Conservation (phyloP, 2,888 invertebrate genomes). For the Magallana nippona region DNA sequence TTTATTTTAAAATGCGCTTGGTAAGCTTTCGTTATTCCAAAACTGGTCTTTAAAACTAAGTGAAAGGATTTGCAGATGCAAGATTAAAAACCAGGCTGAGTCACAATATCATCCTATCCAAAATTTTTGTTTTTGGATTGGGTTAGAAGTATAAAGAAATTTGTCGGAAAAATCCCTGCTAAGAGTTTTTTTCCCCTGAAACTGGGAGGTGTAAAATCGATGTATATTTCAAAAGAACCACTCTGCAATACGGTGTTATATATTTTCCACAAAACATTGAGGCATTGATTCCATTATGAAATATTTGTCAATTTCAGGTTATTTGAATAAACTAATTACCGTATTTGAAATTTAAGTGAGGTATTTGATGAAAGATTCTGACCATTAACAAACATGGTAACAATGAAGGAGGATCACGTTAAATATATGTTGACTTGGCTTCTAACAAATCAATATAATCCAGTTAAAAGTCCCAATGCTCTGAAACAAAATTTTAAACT, state of each 20-base stretch:
- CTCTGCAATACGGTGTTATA: neutral
- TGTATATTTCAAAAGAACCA: slow-evolving; percentile 5
- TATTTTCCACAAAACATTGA: neutral
- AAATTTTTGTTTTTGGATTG: neutral
- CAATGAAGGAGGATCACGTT: neutral
- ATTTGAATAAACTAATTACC: slow-evolving; percentile 32
- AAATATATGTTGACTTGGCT: slow-evolving; percentile 2
- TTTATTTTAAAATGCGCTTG: too few species aligned
- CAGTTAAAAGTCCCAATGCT: too few species aligned
- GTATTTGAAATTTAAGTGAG: slow-evolving; percentile 9
- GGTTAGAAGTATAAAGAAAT: neutral
- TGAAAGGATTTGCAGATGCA: too few species aligned
- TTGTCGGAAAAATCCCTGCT: neutral
- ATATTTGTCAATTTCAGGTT: slow-evolving; percentile 15
- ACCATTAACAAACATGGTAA: neutral
- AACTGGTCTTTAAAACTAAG: too few species aligned
- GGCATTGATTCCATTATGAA: neutral
- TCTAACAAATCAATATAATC: neutral
- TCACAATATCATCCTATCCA: neutral
- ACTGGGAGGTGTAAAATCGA: neutral
- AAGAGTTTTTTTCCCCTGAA: too few species aligned
- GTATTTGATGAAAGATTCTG: neutral
- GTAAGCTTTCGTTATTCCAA: too few species aligned
- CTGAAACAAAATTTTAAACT: too few species aligned
- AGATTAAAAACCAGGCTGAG: too few species aligned